Evolutionary conservation across 2,888 invertebrate species (phyloP), one percentile per base, ranked within the genome.

Genomic region (Phasia obesa): DNA sequence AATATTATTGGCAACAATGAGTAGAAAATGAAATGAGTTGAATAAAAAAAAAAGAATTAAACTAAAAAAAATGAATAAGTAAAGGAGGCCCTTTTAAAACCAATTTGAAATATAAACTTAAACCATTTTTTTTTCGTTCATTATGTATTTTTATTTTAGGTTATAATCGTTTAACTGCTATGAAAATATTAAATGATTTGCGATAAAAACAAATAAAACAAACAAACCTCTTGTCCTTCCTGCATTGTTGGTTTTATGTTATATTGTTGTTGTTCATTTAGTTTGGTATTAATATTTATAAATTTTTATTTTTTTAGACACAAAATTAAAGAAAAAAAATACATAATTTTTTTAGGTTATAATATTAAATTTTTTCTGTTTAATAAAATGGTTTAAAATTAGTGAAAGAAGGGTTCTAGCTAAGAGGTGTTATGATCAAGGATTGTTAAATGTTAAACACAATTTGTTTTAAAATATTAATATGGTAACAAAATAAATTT

Each of bases 151-250:
- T 5, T 35, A 11, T 35, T 44, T 65, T 44, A 53, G 49, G 2
- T 53, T 60, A 60, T 60, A 47, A 59, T 23, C 11, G 25, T 25
- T 31, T 53, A 47, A 31, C 42, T 42, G 9, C 49, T 67, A 73
- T 76, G 78, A 70, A 51, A 51, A 35, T 77, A 35, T 59, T 71
- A 64, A 78, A 82, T 74, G 79, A 53, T 57, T 71, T 86, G 85
- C 84, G 53, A 85, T 73, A 88, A 77, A 65, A 82, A 67, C n/a
- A 80, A 84, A 84, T 82, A 71, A 91, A 93, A 93, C 93, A 91
- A 93, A 93, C 93, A 91, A 93, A 93, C 93, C 93, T 93, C 93
- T 91, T 93, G 93, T 93, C 93, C 93, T 92, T 93, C 90, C 92
- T 93, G 92, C 88, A 87, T 88, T 73, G 86, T 84, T 70, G 85